A percentile compares a stretch with the other conserved stretches of the same genome.
Evolutionary conservation across 2,888 invertebrate species (phyloP).

Genomic region (Cerastoderma edule): DNA sequence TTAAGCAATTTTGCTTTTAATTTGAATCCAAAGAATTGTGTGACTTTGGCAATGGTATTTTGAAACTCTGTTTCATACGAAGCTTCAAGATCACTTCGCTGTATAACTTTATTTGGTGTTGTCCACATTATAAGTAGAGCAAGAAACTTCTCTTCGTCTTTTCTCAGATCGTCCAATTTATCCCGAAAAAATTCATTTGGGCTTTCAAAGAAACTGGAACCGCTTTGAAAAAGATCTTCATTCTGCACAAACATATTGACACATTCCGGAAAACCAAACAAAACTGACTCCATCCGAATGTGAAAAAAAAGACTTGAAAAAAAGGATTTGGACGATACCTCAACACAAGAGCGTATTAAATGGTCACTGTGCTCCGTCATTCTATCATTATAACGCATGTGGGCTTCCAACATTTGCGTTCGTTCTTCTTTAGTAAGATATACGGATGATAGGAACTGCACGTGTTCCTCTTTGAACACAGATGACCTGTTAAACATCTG

Average conservation of each 20-base stretch:
- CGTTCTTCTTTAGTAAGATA: slow-evolving; percentile 33
- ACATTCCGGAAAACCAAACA: slow-evolving; percentile 49
- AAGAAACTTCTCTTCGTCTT: slow-evolving; percentile 43
- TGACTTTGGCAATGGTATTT: slow-evolving; percentile 3
- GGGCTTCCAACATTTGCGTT: slow-evolving; percentile 26
- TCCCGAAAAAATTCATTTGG: slow-evolving; percentile 46
- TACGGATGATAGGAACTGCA: slow-evolving; percentile 31
- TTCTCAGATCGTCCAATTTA: slow-evolving; percentile 36
- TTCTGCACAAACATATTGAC: slow-evolving; percentile 44
- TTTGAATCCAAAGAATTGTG: slow-evolving; percentile 25
- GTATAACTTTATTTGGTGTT: slow-evolving; percentile 11
- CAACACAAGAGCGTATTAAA: slow-evolving; percentile 2
- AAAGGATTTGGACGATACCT: too few relatives aligned
- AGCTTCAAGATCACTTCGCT: slow-evolving; percentile 14
- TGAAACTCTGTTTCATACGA: slow-evolving; percentile 11
- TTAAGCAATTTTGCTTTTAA: slow-evolving; percentile 20
- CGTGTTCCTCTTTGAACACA: slow-evolving; percentile 34
- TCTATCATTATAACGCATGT: slow-evolving; percentile 7
- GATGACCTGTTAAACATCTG: slow-evolving; percentile 6
- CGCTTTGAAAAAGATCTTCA: slow-evolving; percentile 29
- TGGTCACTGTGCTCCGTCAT: neutral
- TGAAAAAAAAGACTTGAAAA: too few relatives aligned
- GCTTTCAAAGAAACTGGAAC: slow-evolving; percentile 23
- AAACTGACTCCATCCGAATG: too few relatives aligned
- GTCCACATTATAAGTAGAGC: slow-evolving; percentile 44